Base-by-base conservation (phyloP, 1,140 invertebrate species). In the Brachionus sp. region DNA sequence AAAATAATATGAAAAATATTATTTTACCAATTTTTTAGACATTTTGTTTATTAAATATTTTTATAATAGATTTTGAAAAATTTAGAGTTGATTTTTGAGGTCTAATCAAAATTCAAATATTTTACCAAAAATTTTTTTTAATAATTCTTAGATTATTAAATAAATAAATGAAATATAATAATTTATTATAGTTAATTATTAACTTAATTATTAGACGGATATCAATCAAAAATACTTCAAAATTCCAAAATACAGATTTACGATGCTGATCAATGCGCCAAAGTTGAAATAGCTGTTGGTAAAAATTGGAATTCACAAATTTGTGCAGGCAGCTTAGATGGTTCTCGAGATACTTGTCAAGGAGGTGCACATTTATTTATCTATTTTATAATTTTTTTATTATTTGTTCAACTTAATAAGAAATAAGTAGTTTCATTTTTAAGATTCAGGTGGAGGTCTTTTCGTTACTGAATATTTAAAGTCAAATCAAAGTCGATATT, bases 231-330 rank as follows among this genome's bases (percentile, higher is more conserved):
- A 10, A 12, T 80, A 9, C 46, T 44, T 9, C 53, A 80, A 44
- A 80, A 80, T 44, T 57, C 77, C 4, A 37, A 42, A 29, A 80
- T 80, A 39, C 7, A 57, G 10, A 44, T 80, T 23, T 80, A 39
- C 10, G 6, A 57, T 25, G 50, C 25, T 62, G 33, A 19, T 2
- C 12, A 39, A 10, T 82, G 80, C 23, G 33, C 39, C 9, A 66
- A 23, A 42, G 62, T 82, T 44, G 33, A 66, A 44, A 10, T 25
- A 9, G 10, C 16, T n/a, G 44, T 68, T 25, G 13, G 5, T 16
- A 82, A 82, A 44, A 68, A 68, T 70, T 82, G 80, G 80, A 13
- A 68, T 50, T 46, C 80, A 16, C 80, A 82, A 70, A 68, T 82
- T 16, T 82, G 80, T 19, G 57, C 57, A 16, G 80, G 80, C 3